Evolutionary conservation across 2,888 invertebrate genomes (phyloP), one percentile per base, ranked within the genome.

Genomic region (Glaucopsyche alexis): DNA sequence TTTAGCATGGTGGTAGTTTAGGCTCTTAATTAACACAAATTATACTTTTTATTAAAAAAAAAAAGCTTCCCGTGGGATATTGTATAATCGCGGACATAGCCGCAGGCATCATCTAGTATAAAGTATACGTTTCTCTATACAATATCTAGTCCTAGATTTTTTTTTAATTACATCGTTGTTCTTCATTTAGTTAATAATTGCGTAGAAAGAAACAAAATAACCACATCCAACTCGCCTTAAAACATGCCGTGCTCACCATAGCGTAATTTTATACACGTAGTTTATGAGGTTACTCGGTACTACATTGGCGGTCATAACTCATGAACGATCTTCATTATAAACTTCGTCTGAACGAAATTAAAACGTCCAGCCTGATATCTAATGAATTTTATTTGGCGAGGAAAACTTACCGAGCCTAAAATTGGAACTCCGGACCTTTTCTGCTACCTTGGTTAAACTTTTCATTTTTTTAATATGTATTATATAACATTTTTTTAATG

Each of bases 261-360:
- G 80, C 78, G 78, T 78, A 79, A 81, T 81, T 82, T 82, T 80
- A 79, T 80, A 79, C 79, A 78, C 79, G 78, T 78, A 79, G 80
- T 82, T 82, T 82, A 82, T 76, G 79, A 81, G 79, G 78, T 81
- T 78, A 77, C 78, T 79, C 80, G 64, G 73, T 75, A 73, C 42
- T 71, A 75, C 73, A 76, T 72, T 71, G 74, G 71, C 74, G 72
- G 72, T 74, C 75, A 75, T 76, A 77, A 77, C 72, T 78, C 73
- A 78, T 71, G 74, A 75, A 75, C 70, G 74, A 71, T 75, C 75
- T 77, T 78, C 75, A 76, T 76, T 76, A 77, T 72, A 78, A 76
- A 73, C 73, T 77, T 77, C 64, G 16, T 65, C 60, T 7, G 49
- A 72, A 71, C 52, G 73, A 74, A 76, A 75, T 76, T 74, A 75